Conservation (phyloP, 2,888 invertebrate species). For the Corythucha ciliata region DNA sequence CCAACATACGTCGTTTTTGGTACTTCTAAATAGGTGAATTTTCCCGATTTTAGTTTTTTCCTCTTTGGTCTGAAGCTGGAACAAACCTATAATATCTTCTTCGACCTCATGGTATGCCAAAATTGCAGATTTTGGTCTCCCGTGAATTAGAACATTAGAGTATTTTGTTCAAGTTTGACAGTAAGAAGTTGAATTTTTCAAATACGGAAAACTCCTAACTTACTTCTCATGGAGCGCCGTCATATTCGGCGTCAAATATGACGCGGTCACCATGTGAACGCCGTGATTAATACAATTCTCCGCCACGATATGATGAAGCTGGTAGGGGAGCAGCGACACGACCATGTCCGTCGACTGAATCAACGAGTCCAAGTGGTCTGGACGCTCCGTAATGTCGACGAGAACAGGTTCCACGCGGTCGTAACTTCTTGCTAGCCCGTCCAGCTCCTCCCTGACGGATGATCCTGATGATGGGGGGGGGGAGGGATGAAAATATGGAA, state of each 20-base stretch:
- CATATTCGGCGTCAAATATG: constrained; percentile 82
- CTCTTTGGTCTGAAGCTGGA: too few relatives aligned
- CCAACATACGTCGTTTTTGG: too few relatives aligned
- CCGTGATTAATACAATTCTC: constrained; percentile 74
- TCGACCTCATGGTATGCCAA: too few relatives aligned
- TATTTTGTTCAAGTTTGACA: too few relatives aligned
- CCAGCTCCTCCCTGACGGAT: constrained; percentile 79
- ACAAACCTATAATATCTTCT: too few relatives aligned
- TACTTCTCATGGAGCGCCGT: constrained; percentile 65
- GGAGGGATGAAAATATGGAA: not conserved
- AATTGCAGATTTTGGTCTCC: too few relatives aligned
- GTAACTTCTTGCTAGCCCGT: constrained; percentile 65
- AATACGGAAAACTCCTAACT: not conserved
- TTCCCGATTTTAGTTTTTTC: too few relatives aligned
- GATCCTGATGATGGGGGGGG: constrained; percentile 49
- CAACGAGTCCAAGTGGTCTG: constrained; percentile 58
- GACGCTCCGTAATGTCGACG: constrained; percentile 66
- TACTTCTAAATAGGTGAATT: too few relatives aligned
- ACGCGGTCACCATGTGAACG: constrained; percentile 92
- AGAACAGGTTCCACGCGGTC: constrained; percentile 71
- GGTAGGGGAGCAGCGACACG: constrained; percentile 82
- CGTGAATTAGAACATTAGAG: too few relatives aligned
- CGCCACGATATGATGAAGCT: constrained; percentile 77
- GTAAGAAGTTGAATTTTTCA: not conserved
- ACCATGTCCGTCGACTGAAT: constrained; percentile 67